Evolutionary conservation across 2,797 vertebrate species (phyloP).

Genomic region (Phrynocephalus forsythii): DNA sequence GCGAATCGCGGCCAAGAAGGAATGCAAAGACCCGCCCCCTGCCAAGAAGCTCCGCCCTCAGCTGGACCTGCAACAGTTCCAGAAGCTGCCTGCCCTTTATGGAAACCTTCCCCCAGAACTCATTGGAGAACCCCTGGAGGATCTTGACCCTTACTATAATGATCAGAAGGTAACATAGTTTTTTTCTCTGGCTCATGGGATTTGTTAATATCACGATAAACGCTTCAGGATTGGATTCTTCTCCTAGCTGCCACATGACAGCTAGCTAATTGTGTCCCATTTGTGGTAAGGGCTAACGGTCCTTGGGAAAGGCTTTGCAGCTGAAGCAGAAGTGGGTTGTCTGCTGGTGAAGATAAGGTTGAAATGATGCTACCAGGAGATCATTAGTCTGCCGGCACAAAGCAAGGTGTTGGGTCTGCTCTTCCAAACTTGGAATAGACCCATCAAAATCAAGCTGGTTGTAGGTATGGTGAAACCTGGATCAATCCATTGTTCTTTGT

Average conservation of each 20-base stretch:
- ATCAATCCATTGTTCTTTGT: background rate
- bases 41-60: slow-evolving; percentile 81
- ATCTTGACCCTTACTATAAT: slow-evolving; percentile 92
- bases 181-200: background rate
- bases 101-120: slow-evolving; percentile 89
- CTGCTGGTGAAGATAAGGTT: background rate
- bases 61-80: slow-evolving; percentile 89
- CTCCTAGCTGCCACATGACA: too few relatives aligned
- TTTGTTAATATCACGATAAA: background rate
- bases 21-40: slow-evolving; percentile 70
- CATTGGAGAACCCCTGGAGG: slow-evolving; percentile 92
- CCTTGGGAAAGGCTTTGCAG: background rate
- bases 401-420: background rate
- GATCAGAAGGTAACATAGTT: slow-evolving; percentile 83
- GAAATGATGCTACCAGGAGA: background rate
- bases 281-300: background rate
- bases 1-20: slow-evolving; percentile 84
- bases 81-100: slow-evolving; percentile 92
- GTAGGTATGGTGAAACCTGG: background rate
- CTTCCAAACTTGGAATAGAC: background rate
- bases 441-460: background rate
- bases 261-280: background rate
- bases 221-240: too few relatives aligned
- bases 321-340: background rate
- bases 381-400: background rate